Base-by-base conservation (phyloP, 2,797 vertebrate genomes). In the Streptopelia turtur region DNA sequence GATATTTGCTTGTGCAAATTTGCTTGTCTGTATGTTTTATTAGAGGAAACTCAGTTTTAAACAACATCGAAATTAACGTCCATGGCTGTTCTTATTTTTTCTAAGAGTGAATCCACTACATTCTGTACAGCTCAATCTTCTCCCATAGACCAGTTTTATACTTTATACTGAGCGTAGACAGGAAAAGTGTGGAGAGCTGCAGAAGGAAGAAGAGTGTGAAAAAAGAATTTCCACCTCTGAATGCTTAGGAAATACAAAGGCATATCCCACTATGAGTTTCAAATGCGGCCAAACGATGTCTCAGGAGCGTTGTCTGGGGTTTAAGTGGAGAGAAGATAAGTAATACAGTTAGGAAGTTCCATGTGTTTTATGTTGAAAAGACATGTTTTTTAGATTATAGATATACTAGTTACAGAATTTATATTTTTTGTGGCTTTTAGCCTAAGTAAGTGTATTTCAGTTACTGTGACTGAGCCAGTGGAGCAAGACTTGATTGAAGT, bases 161-260 rank as follows among this genome's bases (percentile, higher is more conserved):
- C 43, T 84, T 88, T 15, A 13, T 50, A 16, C 37, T 53, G 16
- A 56, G 27, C 33, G 30, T 2, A 21, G 52, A 30, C 23, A 37
- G 68, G n/a, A 80, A 31, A 24, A 78, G 6, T 14, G 6, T 45
- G 55, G n/a, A 61, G 37, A 56, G 33, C 10, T 64, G 37, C 68
- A 52, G n/a, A 45, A 78, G 20, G 31, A 35, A 61, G n/a, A 35
- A 30, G 27, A 56, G 30, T 10, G 39, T 85, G 30, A 28, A 64
- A 31, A 45, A 76, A 9, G 41, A 75, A 81, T 90, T 86, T 88
- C 33, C 0, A 0, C 70, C 60, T 78, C 43, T 41, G 10, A 52
- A 31, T 0, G 1, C 57, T 59, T 2, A 12, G 61, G 75, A 83
- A 86, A 47, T 31, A 10, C 1, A 2, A 61, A 55, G 35, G 6